Evolutionary conservation across 2,888 invertebrate species (phyloP), one percentile per base, ranked within the genome.

Genomic region (Netelia virgata): DNA sequence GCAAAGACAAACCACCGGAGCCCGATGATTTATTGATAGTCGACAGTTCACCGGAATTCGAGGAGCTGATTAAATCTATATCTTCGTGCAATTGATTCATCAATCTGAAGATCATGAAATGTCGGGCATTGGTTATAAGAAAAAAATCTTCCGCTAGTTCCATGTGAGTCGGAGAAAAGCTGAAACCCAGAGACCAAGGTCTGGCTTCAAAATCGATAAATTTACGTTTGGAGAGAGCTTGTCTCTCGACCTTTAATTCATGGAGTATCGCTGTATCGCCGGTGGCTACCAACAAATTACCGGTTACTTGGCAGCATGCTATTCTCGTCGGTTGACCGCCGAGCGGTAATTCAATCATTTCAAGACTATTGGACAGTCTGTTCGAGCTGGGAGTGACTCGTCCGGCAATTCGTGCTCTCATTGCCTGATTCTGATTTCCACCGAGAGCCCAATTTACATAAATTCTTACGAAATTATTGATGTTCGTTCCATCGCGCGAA

Each of bases 301-400:
- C 94, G 1, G 94, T 94, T 47, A 91, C 94, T 91, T 95, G 96
- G 87, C 96, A 96, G 87, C 96, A 96, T 8, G 95, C 95, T 74
- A 96, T 95, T 63, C 94, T 92, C 81, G 95, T 95, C 0, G 96
- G 96, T 69, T 95, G 94, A 57, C 94, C 91, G 78, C 94, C 95
- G 3, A 96, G 92, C 0, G 97, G 97, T 64, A 97, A 93, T 91
- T 97, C 97, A 85, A 97, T 96, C 94, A 97, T 96, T 93, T 97
- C 96, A 73, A 96, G 94, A 86, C 94, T 95, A 81, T 96, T 94
- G 87, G 95, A 95, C 0, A 95, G 94, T 82, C 96, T 94, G 86
- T 95, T 95, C 10, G 95, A 95, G 70, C 96, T 96, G 0, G 97
- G 97, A 11, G 97, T 97, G 0, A 96, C 96, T 89, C 96, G 94